These are phyloP conservation scores for Lophochroa leadbeateri DNA, from an alignment of 2,113 vertebrate genomes.

Conservation along the genomic window DNA sequence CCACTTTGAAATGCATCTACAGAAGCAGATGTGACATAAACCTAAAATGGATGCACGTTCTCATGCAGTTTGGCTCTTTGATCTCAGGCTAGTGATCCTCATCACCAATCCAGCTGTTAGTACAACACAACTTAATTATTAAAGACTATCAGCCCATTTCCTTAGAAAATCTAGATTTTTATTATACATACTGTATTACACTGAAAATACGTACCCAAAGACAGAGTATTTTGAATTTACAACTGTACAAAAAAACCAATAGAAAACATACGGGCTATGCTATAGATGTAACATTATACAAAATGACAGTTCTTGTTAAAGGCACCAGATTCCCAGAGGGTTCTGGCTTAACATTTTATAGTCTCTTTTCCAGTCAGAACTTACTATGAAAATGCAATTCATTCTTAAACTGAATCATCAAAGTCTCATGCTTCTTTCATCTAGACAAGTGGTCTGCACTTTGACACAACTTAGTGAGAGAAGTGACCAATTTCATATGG, in stretches of 20 bases:
- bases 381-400: background rate
- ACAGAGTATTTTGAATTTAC: constrained; percentile 65
- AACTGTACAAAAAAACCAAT: constrained; percentile 68
- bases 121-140: background rate
- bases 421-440: background rate
- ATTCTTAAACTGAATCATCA: background rate
- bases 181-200: constrained; percentile 74
- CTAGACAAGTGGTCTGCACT: background rate
- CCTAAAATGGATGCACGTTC: background rate
- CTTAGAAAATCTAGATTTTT: constrained; percentile 79
- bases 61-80: background rate
- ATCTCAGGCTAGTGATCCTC: background rate
- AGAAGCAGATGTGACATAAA: background rate
- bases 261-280: constrained; percentile 62
- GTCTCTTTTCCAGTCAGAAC: constrained; percentile 24
- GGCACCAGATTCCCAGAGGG: constrained; percentile 66
- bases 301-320: constrained; percentile 65
- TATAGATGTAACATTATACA: constrained; percentile 61
- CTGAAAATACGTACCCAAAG: constrained; percentile 69
- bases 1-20: background rate
- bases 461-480: background rate
- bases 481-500: background rate
- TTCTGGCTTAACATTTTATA: constrained; percentile 50
- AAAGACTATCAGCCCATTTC: background rate
- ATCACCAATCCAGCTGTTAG: background rate